Base-by-base conservation (phyloP, 2,797 vertebrate species). In the Anguilla megastoma region DNA sequence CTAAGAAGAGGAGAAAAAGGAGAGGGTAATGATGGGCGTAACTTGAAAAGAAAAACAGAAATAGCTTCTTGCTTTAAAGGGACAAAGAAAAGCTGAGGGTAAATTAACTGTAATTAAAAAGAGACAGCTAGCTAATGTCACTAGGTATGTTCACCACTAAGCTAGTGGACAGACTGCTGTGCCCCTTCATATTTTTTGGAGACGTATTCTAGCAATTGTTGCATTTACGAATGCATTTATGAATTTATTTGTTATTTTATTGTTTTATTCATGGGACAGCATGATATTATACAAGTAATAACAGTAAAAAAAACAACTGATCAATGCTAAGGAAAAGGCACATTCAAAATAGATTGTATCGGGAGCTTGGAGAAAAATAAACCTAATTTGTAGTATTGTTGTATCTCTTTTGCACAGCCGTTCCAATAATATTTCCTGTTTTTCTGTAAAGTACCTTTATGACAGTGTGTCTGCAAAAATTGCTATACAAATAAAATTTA, bases 31-130 rank as follows among this genome's bases (percentile, higher is more conserved):
- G 27, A 50, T 33, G 33, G n/a, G 52, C 56, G 83, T 54, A 56
- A 85, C 50, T 24, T 85, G 83, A 9, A 85, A 33, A 85, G 74
- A 85, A 85, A 33, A 85, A 52, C 10, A 58, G 50, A 58, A 58
- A 79, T 79, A 79, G 74, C 74, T 45, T 79, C 36, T 79, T 41
- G 36, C 6, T 41, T 41, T 56, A 30, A 56, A n/a, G 16, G 74
- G 14, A 45, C 7, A 30, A 45, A 41, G 4, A 41, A 45, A 79
- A 79, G 74, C 30, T 79, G 36, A 79, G 74, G 74, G 18, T 41
- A 45, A 79, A 45, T 79, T 79, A 41, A 21, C 33, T 21, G 30
- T 30, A 74, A 74, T 74, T 74, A 74, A 74, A 33, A 74, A 74
- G n/a, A 74, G 27, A 33, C 10, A 30, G 30, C 12, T 2, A 74